phyloP scores from a whole-genome alignment of 1,140 invertebrate species.

The Zaprionus ornatus region DNA sequence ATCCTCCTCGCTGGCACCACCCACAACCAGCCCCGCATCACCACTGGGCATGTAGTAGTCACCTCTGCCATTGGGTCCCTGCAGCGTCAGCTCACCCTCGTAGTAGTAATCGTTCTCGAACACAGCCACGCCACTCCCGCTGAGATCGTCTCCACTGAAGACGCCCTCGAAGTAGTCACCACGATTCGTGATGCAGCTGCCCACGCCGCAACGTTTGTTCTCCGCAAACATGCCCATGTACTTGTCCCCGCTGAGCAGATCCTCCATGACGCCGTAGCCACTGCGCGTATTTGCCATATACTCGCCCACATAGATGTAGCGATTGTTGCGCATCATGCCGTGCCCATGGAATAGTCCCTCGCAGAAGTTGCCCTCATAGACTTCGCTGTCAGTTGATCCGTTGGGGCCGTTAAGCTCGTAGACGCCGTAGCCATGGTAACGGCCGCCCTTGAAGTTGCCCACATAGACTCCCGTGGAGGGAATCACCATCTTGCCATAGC shows the following conservation, averaged over 20 bases:
- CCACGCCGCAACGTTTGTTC: constrained; percentile 91
- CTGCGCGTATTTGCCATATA: constrained; percentile 90
- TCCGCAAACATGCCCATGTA: constrained; percentile 94
- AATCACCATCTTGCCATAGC: constrained; percentile 83
- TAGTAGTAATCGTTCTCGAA: constrained; percentile 95
- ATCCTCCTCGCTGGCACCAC: constrained; percentile 43
- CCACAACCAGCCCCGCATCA: constrained; percentile 39
- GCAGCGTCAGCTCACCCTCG: constrained; percentile 91
- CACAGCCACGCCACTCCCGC: constrained; percentile 93
- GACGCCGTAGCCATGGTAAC: constrained; percentile 91
- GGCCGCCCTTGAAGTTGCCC: constrained; percentile 93
- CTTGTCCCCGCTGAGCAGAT: constrained; percentile 93
- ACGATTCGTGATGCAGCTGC: constrained; percentile 93
- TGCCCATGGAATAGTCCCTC: constrained; percentile 93
- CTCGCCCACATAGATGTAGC: constrained; percentile 94
- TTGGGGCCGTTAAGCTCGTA: constrained; percentile 87
- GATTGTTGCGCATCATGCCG: constrained; percentile 91
- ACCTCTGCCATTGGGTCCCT: constrained; percentile 89
- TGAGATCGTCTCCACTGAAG: constrained; percentile 91
- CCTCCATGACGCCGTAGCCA: constrained; percentile 95
- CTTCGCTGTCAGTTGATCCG: constrained; percentile 88
- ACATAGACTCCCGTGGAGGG: constrained; percentile 87
- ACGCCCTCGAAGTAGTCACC: constrained; percentile 95
- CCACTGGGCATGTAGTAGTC: constrained; percentile 89
- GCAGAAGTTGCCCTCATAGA: constrained; percentile 94